A percentile compares a stretch with the other conserved stretches of the same genome.
Evolutionary conservation across 2,888 invertebrate species (phyloP).

Genomic region (Calephelis perditalis): DNA sequence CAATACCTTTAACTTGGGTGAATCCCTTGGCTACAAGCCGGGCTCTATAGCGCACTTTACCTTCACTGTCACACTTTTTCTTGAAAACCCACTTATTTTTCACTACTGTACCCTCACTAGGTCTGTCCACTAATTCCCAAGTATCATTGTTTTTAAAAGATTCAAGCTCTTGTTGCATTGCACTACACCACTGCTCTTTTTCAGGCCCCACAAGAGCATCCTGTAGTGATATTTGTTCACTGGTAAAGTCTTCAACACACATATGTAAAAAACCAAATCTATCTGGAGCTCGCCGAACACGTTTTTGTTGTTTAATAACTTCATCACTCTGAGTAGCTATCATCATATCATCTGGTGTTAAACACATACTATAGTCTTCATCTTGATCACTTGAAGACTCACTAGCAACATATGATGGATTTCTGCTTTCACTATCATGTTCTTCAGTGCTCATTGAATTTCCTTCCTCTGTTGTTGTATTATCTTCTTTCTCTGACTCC

Average conservation of each 20-base stretch:
- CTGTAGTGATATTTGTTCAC: not conserved
- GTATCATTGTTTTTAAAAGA: constrained; percentile 8
- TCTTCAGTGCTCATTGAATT: constrained; percentile 4
- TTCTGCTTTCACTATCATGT: too few species aligned
- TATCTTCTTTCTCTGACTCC: constrained; percentile 11
- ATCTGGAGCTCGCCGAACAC: constrained; percentile 7
- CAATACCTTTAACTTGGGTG: constrained; percentile 10
- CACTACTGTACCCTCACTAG: not conserved
- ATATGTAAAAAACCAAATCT: not conserved
- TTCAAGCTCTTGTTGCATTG: not conserved
- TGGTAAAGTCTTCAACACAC: not conserved
- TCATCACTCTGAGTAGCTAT: not conserved
- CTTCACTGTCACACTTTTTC: constrained; percentile 8
- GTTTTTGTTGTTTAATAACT: constrained; percentile 1
- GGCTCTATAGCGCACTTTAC: constrained; percentile 19
- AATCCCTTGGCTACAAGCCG: constrained; percentile 30
- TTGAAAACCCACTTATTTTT: constrained; percentile 1
- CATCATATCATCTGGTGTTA: constrained; percentile 6
- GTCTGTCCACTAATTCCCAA: not conserved
- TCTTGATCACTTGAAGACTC: constrained; percentile 9
- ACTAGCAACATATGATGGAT: too few species aligned
- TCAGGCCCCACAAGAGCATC: not conserved
- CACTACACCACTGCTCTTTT: not conserved
- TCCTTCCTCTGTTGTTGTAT: constrained; percentile 1
- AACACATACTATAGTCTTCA: constrained; percentile 13